Evolutionary conservation across 1,140 invertebrate species (phyloP).

Genomic region (Batillaria attramentaria): DNA sequence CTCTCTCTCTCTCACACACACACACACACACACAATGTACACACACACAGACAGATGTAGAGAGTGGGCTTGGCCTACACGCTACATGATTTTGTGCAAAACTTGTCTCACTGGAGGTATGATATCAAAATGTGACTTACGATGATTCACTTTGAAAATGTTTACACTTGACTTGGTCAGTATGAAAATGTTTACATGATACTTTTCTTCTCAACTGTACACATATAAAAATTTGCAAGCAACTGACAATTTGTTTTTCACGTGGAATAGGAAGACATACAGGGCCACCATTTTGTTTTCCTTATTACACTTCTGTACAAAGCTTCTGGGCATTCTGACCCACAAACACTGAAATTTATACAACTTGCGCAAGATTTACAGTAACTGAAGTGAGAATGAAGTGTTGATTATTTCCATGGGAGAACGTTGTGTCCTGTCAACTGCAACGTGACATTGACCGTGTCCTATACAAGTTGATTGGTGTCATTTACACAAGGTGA

Average conservation of each 20-base stretch:
- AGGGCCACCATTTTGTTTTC: neutral
- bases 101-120: too few species aligned
- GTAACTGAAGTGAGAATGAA: too few species aligned
- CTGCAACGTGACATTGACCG: too few species aligned
- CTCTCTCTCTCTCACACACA: neutral
- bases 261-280: neutral
- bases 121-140: too few species aligned
- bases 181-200: conserved; percentile 15
- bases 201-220: neutral
- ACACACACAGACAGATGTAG: neutral
- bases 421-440: too few species aligned
- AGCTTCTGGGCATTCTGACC: neutral
- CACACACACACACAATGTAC: neutral
- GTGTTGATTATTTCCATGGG: too few species aligned
- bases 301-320: neutral
- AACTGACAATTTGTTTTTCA: neutral
- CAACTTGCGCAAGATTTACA: conserved; percentile 24
- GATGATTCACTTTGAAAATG: too few species aligned
- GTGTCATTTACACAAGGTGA: too few species aligned
- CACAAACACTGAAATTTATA: conserved; percentile 7
- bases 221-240: neutral
- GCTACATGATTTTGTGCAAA: too few species aligned
- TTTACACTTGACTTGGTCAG: too few species aligned
- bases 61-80: too few species aligned
- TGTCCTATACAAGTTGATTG: too few species aligned